A percentile compares a stretch with the other conserved stretches of the same genome.
Evolutionary conservation across 1,140 invertebrate species (phyloP).

Genomic region (Schlechtendalia chinensis): DNA sequence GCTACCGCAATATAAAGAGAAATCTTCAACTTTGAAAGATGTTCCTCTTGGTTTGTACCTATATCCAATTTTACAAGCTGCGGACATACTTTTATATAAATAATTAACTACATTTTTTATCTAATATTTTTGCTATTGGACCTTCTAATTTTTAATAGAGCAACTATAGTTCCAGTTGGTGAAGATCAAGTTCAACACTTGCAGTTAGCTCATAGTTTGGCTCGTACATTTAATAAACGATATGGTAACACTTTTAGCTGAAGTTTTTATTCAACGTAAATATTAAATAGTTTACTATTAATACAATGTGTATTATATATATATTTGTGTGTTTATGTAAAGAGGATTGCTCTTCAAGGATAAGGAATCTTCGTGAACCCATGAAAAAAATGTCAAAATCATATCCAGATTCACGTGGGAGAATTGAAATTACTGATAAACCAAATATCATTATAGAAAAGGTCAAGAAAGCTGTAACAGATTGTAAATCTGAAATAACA

Average conservation of each 20-base stretch:
- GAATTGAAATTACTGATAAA: slow-evolving; percentile 78
- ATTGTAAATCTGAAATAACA: slow-evolving; percentile 79
- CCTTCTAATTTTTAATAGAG: slow-evolving; percentile 59
- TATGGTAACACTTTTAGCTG: slow-evolving; percentile 76
- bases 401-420: slow-evolving; percentile 71
- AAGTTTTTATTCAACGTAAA: slow-evolving; percentile 62
- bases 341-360: slow-evolving; percentile 57
- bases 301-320: not conserved
- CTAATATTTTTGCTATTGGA: slow-evolving; percentile 50
- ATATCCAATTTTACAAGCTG: slow-evolving; percentile 92
- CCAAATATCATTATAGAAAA: slow-evolving; percentile 77
- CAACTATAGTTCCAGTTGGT: slow-evolving; percentile 91
- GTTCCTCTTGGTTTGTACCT: slow-evolving; percentile 82
- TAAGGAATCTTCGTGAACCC: slow-evolving; percentile 81
- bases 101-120: slow-evolving; percentile 56
- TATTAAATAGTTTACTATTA: not conserved
- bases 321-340: slow-evolving; percentile 15
- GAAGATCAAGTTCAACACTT: slow-evolving; percentile 93
- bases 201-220: slow-evolving; percentile 81
- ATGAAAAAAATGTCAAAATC: slow-evolving; percentile 98
- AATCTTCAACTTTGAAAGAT: slow-evolving; percentile 71
- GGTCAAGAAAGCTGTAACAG: slow-evolving; percentile 88
- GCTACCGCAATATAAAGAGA: slow-evolving; percentile 91
- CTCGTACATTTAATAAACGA: slow-evolving; percentile 75
- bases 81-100: slow-evolving; percentile 93